Evolutionary conservation across 2,797 vertebrate genomes (phyloP).

Genomic region (Cossypha niveicapilla): DNA sequence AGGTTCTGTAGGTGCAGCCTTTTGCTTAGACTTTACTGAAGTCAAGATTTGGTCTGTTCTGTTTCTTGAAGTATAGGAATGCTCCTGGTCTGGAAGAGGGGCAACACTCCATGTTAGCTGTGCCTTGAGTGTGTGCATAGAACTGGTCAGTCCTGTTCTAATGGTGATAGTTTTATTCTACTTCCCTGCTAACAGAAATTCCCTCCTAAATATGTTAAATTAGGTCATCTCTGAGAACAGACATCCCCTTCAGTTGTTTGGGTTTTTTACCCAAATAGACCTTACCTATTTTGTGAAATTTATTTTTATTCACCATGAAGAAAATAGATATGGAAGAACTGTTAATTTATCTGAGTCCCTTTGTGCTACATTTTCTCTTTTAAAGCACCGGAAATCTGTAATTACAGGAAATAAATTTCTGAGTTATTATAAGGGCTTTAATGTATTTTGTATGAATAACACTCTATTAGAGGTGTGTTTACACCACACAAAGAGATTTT

Average conservation of each 20-base stretch:
- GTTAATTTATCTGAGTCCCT: not conserved
- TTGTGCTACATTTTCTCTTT: not conserved
- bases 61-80: not conserved
- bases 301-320: not conserved
- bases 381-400: not conserved
- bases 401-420: not conserved
- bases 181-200: not conserved
- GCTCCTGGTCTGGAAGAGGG: not conserved
- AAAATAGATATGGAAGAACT: not conserved
- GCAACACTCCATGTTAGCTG: accelerated
- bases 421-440: not conserved
- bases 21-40: not conserved
- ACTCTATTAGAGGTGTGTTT: not conserved
- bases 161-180: not conserved
- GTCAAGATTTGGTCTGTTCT: not conserved
- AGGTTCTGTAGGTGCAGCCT: not conserved
- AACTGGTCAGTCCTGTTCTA: not conserved
- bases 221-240: not conserved
- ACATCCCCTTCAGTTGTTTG: not conserved
- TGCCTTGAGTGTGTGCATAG: not conserved
- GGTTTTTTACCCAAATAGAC: not conserved
- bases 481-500: not conserved
- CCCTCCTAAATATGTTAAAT: not conserved
- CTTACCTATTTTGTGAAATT: not conserved
- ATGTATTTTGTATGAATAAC: not conserved